phyloP scores from a whole-genome alignment of 2,797 vertebrate genomes.

The Vireo griseus region DNA sequence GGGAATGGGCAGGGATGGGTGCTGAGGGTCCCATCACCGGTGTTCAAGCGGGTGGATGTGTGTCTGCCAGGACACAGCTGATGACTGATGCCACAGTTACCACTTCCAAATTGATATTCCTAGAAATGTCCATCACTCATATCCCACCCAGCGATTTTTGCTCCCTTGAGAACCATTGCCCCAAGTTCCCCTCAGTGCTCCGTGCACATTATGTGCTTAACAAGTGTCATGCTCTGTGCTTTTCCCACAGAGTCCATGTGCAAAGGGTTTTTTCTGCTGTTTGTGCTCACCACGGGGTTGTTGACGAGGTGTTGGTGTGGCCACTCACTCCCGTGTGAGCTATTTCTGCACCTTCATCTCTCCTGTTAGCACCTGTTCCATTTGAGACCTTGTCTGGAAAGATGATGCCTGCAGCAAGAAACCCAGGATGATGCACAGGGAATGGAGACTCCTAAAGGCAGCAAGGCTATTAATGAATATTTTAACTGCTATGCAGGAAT shows the following conservation, averaged over 20 bases:
- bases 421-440: not conserved
- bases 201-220: not conserved
- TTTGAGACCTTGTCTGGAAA: not conserved
- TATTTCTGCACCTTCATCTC: not conserved
- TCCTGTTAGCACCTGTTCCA: not conserved
- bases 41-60: fast-evolving
- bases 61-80: not conserved
- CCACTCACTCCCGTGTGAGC: not conserved
- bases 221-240: not conserved
- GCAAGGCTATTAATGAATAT: not conserved
- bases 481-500: conserved; percentile 19
- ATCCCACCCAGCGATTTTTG: not conserved
- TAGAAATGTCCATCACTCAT: not conserved
- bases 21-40: not conserved
- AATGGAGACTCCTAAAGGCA: not conserved
- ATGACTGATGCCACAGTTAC: not conserved
- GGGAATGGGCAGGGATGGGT: not conserved
- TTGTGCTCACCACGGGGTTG: not conserved
- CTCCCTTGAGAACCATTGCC: not conserved
- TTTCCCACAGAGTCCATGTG: not conserved
- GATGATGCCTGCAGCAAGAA: not conserved
- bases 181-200: not conserved
- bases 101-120: not conserved
- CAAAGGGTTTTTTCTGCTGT: not conserved
- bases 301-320: not conserved